Base-by-base conservation (phyloP, 2,113 vertebrate genomes). In the Aepyceros melampus region DNA sequence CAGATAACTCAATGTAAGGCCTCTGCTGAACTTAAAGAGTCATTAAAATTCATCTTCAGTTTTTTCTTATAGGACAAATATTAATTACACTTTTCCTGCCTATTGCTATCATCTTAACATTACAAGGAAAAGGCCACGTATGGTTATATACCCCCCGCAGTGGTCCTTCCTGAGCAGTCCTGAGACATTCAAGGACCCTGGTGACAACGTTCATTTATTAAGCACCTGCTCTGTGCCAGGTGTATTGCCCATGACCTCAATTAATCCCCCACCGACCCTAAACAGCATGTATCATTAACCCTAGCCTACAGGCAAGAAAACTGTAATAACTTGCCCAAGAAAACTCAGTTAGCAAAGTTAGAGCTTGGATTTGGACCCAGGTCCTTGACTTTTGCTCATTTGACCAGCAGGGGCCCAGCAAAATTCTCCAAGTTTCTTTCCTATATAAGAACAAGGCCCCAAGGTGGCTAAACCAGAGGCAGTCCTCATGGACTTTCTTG, bases 1-100 rank as follows among this genome's bases (percentile, higher is more conserved):
- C 29, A 93, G 71, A 87, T 96, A 91, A 97, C 94, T 88, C 87
- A 87, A 33, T 92, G 45, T 71, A 95, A 97, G 79, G 53, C n/a
- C 36, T 92, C 5, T 82, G 74, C 14, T 78, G 67, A 93, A 83
- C 56, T 84, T 84, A 56, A 87, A 76, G 43, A 81, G 36, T 96
- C 89, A 94, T 96, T 95, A 93, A 94, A 97, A 97, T 87, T 55
- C 64, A 97, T 62, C 84, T 91, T 96, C 31, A 33, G 25, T 78
- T 92, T 96, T 91, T 83, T 89, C 87, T 84, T 92, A 67, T 40
- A 92, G 53, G 74, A 95, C 93, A 96, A 97, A 76, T 47, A 43
- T 53, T 76, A 94, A 87, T 74, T 85, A 87, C 16, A 33, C 91
- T 45, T 53, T 56, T 36, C 58, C 67, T 91, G 31, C 43, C 89